Percentiles rank a stretch among this genome's conserved stretches.
These are phyloP conservation scores for Gasterosteus aculeatus DNA, from an alignment of 2,113 vertebrate genomes.

Conservation along the genomic window DNA sequence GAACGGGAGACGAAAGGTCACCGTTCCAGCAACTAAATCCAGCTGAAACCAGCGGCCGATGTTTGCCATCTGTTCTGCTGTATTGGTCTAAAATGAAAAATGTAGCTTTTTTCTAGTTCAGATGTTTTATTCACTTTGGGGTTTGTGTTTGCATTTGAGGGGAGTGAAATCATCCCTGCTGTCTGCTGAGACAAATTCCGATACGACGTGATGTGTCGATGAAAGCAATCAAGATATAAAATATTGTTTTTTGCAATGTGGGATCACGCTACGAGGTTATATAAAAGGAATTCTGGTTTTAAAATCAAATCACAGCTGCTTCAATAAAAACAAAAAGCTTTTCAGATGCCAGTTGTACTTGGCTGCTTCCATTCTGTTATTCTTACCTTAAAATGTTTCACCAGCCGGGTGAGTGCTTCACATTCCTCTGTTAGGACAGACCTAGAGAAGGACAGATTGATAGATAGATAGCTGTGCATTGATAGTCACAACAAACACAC, in stretches of 20 bases:
- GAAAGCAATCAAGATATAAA: background rate
- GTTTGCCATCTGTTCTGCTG: slow-evolving; percentile 12
- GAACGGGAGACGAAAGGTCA: background rate
- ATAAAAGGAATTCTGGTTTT: background rate
- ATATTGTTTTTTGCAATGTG: background rate
- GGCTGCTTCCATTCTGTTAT: background rate
- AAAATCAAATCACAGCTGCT: background rate
- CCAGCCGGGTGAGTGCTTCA: slow-evolving; percentile 66
- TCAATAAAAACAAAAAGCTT: slow-evolving; percentile 15
- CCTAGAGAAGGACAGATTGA: slow-evolving; percentile 59
- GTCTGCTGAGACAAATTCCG: background rate
- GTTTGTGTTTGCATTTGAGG: background rate
- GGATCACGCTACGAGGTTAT: background rate
- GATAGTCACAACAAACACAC: background rate
- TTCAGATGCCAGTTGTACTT: slow-evolving; percentile 9
- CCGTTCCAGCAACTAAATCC: background rate
- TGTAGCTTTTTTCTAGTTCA: background rate
- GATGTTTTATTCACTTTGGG: background rate
- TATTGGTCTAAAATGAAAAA: background rate
- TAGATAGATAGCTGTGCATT: background rate
- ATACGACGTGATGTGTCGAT: background rate
- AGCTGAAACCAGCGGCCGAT: background rate
- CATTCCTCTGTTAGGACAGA: slow-evolving; percentile 80
- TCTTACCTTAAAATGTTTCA: slow-evolving; percentile 82
- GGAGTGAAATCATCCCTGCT: background rate